Base-by-base conservation (phyloP, 2,113 vertebrate species). In the Leptobrachium leishanense region DNA sequence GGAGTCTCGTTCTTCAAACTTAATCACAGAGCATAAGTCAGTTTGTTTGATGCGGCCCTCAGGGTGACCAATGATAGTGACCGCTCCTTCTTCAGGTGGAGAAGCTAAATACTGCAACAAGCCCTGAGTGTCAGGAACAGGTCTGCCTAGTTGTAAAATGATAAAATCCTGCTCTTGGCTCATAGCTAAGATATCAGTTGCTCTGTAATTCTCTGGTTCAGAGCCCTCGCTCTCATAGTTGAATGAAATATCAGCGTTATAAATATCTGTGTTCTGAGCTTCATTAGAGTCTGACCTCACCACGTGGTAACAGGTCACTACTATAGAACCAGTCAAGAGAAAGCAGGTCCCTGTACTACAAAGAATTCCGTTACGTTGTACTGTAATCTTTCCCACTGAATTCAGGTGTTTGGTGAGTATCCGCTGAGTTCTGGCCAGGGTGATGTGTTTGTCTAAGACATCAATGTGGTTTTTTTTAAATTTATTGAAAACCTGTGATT, bases 31-130 rank as follows among this genome's bases (percentile, higher is more conserved):
- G 20, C 68, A 69, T n/a, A 46, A 46, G 8, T 46, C 68, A 46
- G 20, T n/a, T 7, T 46, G 11, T 46, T 69, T 69, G 68, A n/a
- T 8, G 12, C n/a, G 68, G n/a, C 5, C 1, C 2, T 20, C 68
- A 43, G 68, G 68, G 43, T 69, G 68, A n/a, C 68, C 68, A 46
- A 69, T 69, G 12, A 69, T 46, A 41, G 12, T 69, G 13, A 69
- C 43, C n/a, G 43, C 43, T 41, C 68, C 68, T 46, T 69, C 13
- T 44, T 2, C 43, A 1, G 68, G 43, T 6, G 68, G 43, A 20
- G 46, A n/a, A 1, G 12, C 43, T 69, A 69, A 46, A 69, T 31
- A 46, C 43, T 2, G 12, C 20, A 69, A 46, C 68, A 69, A 69
- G 43, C 68, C 68, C 2, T 15, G 6, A 20, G 68, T 7, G 12